Evolutionary conservation across 92 coral and sea anemone species (phyloP), one percentile per base, ranked within the genome.

Genomic region (Umimayanthus chanpuru): DNA sequence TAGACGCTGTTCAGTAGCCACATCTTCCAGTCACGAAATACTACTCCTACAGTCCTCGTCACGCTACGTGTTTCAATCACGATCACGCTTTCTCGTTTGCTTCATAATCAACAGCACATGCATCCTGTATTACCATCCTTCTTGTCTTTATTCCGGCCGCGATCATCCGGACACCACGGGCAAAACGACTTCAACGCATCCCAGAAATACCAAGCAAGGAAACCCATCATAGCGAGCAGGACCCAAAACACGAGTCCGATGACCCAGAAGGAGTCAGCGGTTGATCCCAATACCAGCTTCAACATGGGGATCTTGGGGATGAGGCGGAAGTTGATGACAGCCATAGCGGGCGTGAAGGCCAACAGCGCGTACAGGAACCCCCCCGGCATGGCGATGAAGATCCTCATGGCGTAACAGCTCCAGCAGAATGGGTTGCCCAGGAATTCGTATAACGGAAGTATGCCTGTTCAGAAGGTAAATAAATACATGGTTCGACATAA

Each of bases 401-500:
- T 88, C 49, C 98, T 89, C 77, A 95, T 55, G 0, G 92, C 89
- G 81, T 95, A 95, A 56, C 98, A 95, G 80, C 98, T 95, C 98
- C 98, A 95, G 82, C 96, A 95, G 83, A 95, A 95, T 39, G 98
- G 98, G 76, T 95, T 95, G 14, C 98, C 98, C 66, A 95, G 91
- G 94, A 95, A 95, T 83, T 90, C 89, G 89, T 93, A 95, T 65
- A 95, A 44, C n/a, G 98, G 98, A 5, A 95, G 90, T 76, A 93
- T 16, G 40, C 98, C 98, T 95, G 88, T 83, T 83, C 11, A 83
- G 50, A 44, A 44, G 38, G 41, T 38, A 12, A 72, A 18, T 73
- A 53, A 1, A 76, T 29, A 41, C 53, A 23, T 3, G 18, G 4
- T 5, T 20, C 14, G 38, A 23, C 38, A 28, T 56, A 8, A 47